A percentile compares a stretch with the other conserved stretches of the same genome.
phyloP scores from a whole-genome alignment of 1,140 invertebrate species.

The Apis cerana region DNA sequence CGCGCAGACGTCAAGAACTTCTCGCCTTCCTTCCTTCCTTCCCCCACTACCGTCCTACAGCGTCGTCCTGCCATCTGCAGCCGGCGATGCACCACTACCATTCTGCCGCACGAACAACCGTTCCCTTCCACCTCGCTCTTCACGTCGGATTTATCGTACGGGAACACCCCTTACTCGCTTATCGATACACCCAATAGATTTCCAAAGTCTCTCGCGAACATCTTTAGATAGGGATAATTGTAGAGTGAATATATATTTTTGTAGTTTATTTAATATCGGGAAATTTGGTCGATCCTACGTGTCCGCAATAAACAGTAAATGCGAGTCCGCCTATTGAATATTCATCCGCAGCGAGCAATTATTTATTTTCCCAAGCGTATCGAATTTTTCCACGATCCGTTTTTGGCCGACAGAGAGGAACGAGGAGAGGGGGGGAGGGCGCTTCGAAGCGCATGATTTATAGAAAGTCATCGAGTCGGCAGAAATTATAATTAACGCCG shows the following conservation, averaged over 20 bases:
- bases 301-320: conserved; percentile 36
- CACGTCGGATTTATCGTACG: conserved; percentile 35
- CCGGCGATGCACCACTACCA: conserved; percentile 27
- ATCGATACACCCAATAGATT: conserved; percentile 9
- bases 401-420: not conserved
- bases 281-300: too few relatives aligned
- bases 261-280: too few relatives aligned
- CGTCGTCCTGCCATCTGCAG: conserved; percentile 46
- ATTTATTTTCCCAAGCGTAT: conserved; percentile 33
- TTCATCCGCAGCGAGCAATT: conserved; percentile 41
- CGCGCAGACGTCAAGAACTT: conserved; percentile 49
- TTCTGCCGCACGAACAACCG: not conserved
- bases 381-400: conserved; percentile 16
- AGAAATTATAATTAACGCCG: conserved; percentile 23
- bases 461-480: conserved; percentile 30
- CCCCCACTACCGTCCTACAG: too few relatives aligned
- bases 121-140: not conserved
- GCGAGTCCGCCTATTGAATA: conserved; percentile 46
- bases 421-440: not conserved
- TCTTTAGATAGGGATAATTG: too few relatives aligned
- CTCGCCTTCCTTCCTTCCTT: conserved; percentile 3
- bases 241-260: too few relatives aligned
- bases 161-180: not conserved
- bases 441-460: conserved; percentile 13
- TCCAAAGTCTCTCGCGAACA: not conserved